These are phyloP conservation scores for Muntiacus reevesi DNA, from an alignment of 2,113 vertebrate species.

Conservation along the genomic window DNA sequence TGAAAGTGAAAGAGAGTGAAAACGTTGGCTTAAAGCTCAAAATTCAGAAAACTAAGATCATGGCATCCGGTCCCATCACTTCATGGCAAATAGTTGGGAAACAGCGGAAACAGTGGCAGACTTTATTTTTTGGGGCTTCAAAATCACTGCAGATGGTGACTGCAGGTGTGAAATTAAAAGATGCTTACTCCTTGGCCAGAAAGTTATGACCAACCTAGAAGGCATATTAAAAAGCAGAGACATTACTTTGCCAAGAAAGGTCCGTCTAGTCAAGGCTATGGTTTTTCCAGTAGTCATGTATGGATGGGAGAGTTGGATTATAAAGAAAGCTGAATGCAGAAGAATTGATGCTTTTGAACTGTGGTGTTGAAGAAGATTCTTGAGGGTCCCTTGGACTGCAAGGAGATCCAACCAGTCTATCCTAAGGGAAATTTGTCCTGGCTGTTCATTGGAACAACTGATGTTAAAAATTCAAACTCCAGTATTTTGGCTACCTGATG, in stretches of 20 bases:
- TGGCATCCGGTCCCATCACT: neutral
- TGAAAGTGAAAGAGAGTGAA: neutral
- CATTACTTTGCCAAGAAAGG: neutral
- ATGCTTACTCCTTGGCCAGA: neutral
- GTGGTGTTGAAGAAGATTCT: neutral
- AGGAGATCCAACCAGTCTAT: neutral
- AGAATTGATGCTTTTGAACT: neutral
- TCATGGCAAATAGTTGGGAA: neutral
- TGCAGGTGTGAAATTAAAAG: neutral
- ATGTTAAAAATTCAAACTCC: neutral
- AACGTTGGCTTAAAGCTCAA: neutral
- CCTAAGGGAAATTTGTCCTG: neutral
- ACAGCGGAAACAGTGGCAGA: neutral
- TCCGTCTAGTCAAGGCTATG: neutral
- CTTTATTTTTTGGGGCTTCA: neutral
- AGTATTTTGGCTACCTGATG: neutral
- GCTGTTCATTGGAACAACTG: neutral
- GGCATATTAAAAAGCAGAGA: neutral
- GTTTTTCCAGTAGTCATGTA: neutral
- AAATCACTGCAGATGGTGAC: neutral
- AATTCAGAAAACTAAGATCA: neutral
- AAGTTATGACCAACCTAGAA: neutral
- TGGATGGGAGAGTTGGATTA: neutral
- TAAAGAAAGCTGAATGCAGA: fast-evolving
- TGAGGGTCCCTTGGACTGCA: neutral